Conservation (phyloP, 2,888 invertebrate genomes). For the Amphimallon solstitiale region DNA sequence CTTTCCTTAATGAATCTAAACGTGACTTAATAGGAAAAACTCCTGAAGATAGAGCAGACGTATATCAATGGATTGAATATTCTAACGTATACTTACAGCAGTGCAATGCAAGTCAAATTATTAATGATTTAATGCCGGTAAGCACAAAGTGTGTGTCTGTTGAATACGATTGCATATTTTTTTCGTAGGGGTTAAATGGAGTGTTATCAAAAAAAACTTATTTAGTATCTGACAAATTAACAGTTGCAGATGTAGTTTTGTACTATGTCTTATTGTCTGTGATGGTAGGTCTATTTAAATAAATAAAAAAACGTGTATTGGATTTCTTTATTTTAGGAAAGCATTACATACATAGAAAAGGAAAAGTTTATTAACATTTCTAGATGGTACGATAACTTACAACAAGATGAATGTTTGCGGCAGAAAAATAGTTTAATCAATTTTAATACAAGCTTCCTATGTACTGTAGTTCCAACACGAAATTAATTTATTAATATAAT, state of each 20-base stretch:
- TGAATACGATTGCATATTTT: neutral
- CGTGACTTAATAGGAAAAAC: slow-evolving; percentile 42
- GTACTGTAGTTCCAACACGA: slow-evolving; percentile 51
- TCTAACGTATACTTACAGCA: slow-evolving; percentile 52
- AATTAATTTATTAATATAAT: slow-evolving; percentile 36
- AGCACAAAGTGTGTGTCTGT: slow-evolving; percentile 32
- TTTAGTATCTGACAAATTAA: slow-evolving; percentile 68
- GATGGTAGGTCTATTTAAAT: slow-evolving; percentile 68
- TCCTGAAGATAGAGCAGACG: slow-evolving; percentile 52
- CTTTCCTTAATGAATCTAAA: slow-evolving; percentile 52
- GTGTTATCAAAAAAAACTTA: slow-evolving; percentile 67
- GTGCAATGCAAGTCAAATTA: slow-evolving; percentile 35
- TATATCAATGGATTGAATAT: slow-evolving; percentile 61
- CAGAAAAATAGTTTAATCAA: slow-evolving; percentile 64
- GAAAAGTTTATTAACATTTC: slow-evolving; percentile 77
- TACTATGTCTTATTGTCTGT: slow-evolving; percentile 74
- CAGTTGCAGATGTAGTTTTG: slow-evolving; percentile 75
- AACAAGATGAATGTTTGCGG: slow-evolving; percentile 73
- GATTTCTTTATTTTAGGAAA: slow-evolving; percentile 65
- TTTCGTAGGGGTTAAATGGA: slow-evolving; percentile 67
- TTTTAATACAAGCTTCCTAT: slow-evolving; percentile 62
- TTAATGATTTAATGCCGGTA: slow-evolving; percentile 53
- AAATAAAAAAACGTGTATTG: slow-evolving; percentile 36
- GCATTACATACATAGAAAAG: slow-evolving; percentile 72
- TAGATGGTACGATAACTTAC: slow-evolving; percentile 82